Base-by-base conservation (phyloP, 2,888 invertebrate species). In the Sinopyrophorus schimmeli region DNA sequence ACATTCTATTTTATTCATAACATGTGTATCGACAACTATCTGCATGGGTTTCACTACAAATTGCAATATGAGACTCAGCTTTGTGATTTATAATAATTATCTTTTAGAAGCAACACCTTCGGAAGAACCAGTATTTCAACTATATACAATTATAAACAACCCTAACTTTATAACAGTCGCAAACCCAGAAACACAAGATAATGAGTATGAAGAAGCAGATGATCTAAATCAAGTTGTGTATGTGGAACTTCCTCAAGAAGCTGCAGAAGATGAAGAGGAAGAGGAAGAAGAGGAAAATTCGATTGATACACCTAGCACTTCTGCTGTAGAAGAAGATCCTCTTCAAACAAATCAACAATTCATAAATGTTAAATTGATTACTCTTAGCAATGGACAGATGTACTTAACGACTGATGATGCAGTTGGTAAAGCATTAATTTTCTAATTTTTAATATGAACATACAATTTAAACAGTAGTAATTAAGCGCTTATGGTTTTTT, bases 251-350 rank as follows among this genome's bases (percentile, higher is more conserved):
- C 49, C 37, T 34, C 51, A 46, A 28, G 23, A 67, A 63, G 66
- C 67, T 63, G 66, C 67, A 10, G 60, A 65, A 23, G 63, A 60
- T 26, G 60, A 60, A 3, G 63, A 64, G 15, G 46, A 64, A 3
- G 68, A 67, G 63, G 66, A 69, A 48, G 63, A 67, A 9, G 61
- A 66, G 20, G 63, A 62, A 28, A 60, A 60, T 3, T 63, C 64
- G 17, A 47, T 65, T 3, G 65, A 64, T 24, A 64, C 60, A 35
- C 63, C 32, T 24, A 26, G 38, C 2, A 47, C 34, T n/a, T 18
- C 24, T 11, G 18, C 46, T 20, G 12, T 12, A 27, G 16, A 5
- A 3, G 15, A 23, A 3, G 24, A n/a, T 23, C 9, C 15, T 9
- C 5, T 9, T 2, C 34, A 27, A 5, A 24, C 21, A 2, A 26